Base-by-base conservation (phyloP, 2,113 vertebrate genomes). In the Amphiprion percula region DNA sequence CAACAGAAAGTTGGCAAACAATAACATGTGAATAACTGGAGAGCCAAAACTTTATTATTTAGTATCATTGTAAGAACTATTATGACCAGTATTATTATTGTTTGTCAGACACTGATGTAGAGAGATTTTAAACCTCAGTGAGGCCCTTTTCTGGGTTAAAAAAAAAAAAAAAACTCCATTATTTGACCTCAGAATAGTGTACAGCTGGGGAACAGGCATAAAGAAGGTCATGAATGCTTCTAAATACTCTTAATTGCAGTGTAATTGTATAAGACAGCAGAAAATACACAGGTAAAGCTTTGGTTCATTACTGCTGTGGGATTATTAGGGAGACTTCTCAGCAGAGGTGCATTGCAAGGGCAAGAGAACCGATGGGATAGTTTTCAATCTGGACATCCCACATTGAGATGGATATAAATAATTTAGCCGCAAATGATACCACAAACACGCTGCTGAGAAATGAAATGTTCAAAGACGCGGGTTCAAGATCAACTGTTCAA, bases 351-450 rank as follows among this genome's bases (percentile, higher is more conserved):
- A 70, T n/a, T 61, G 56, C 50, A 86, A 77, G 30, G 63, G 58
- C 56, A 68, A 56, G 76, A 3, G 24, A 39, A 69, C 3, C 74
- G 72, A 60, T 15, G 21, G 49, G 74, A 33, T 47, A 46, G 60
- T 59, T 70, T 61, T 54, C 54, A 81, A 88, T 80, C 77, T 79
- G 82, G 63, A 77, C 71, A 74, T 84, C 79, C 81, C 86, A 79
- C 76, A 44, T 14, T 28, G 77, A 88, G 75, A 81, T 28, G 30
- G 16, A 37, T 37, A 68, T 88, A 23, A 86, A 88, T 90, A 65
- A 88, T 89, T 74, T 4, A 87, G 44, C 6, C 7, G 1, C 65
- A 15, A 81, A 60, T 39, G 75, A 79, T 83, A 41, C 50, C 68
- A 62, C 61, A 63, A 59, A n/a, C 58, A 24, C 44, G 11, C 77